A percentile compares a stretch with the other conserved stretches of the same genome.
Conservation (phyloP, 2,113 vertebrate genomes). For the Callipepla squamata region DNA sequence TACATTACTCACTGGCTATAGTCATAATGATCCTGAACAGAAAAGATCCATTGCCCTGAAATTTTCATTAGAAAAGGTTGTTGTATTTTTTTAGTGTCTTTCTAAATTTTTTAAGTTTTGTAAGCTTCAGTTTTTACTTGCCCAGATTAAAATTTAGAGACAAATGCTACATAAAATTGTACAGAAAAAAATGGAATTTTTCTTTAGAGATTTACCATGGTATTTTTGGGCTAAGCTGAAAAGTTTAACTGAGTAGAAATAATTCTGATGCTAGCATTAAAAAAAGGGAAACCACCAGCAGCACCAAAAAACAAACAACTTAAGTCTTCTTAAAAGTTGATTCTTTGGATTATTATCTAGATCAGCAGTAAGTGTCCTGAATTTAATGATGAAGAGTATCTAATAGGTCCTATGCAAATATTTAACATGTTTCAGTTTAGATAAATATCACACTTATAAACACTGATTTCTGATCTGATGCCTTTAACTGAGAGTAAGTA, state of each 20-base stretch:
- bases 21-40: not conserved
- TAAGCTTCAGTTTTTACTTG: not conserved
- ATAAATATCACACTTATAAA: not conserved
- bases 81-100: not conserved
- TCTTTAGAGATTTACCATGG: not conserved
- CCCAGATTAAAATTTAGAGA: not conserved
- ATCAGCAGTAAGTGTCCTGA: not conserved
- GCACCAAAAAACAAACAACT: not conserved
- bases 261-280: not conserved
- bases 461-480: not conserved
- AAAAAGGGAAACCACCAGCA: not conserved
- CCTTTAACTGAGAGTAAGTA: not conserved
- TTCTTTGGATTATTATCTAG: not conserved
- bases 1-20: not conserved
- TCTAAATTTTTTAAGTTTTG: not conserved
- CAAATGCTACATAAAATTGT: not conserved
- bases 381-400: not conserved
- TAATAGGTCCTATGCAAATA: not conserved
- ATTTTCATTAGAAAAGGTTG: not conserved
- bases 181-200: not conserved
- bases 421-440: not conserved
- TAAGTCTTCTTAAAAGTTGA: not conserved
- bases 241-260: not conserved
- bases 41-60: not conserved
- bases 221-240: not conserved